phyloP scores from a whole-genome alignment of 2,888 invertebrate genomes.

The Raillietiella orientalis region DNA sequence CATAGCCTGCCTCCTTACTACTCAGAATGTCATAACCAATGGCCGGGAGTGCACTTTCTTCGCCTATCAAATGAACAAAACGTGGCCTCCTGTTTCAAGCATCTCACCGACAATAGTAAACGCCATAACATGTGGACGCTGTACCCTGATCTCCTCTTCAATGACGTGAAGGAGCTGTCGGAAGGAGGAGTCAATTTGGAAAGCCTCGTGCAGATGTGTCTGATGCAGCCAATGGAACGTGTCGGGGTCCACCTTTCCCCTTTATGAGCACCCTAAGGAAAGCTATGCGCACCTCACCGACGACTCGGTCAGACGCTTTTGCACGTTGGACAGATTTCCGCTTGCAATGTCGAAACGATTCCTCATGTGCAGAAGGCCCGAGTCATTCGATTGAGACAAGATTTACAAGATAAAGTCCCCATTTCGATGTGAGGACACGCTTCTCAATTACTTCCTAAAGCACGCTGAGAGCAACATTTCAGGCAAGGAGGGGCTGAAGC shows the following conservation, averaged over 20 bases:
- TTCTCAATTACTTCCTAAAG: neutral
- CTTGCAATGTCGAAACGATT: constrained; percentile 25
- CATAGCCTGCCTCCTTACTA: constrained; percentile 55
- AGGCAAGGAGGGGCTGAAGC: too few relatives aligned
- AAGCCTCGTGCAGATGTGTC: constrained; percentile 34
- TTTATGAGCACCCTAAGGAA: constrained; percentile 22
- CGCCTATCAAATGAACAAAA: constrained; percentile 67
- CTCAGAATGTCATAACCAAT: constrained; percentile 62
- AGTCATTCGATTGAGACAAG: constrained; percentile 44
- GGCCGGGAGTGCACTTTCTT: constrained; percentile 59
- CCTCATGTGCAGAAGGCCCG: constrained; percentile 24
- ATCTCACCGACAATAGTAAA: too few relatives aligned
- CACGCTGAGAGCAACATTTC: too few relatives aligned
- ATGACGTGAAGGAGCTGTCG: too few relatives aligned
- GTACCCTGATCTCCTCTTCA: too few relatives aligned
- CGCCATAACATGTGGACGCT: too few relatives aligned
- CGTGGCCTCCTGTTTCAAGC: too few relatives aligned
- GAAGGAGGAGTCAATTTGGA: constrained; percentile 52
- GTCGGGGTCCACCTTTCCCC: constrained; percentile 31
- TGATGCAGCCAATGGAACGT: constrained; percentile 25
- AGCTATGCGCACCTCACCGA: constrained; percentile 5
- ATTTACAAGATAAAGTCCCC: constrained; percentile 25
- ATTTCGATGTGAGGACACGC: neutral
- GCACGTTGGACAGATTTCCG: too few relatives aligned
- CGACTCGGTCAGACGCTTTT: constrained; percentile 5